phyloP scores from a whole-genome alignment of 2,888 invertebrate genomes.

The Laspeyria flexula region DNA sequence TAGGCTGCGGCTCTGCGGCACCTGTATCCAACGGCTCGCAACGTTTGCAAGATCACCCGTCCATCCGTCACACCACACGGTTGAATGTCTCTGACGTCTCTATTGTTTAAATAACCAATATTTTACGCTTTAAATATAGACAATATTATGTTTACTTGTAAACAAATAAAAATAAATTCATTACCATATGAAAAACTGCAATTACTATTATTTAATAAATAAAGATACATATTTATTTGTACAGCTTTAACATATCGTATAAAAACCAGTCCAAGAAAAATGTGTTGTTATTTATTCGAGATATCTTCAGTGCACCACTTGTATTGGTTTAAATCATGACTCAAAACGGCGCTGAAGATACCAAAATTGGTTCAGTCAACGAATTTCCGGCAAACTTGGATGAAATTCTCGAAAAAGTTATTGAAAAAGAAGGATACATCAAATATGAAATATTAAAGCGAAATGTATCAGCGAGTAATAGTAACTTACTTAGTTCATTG shows the following conservation, averaged over 20 bases:
- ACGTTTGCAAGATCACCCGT: too few relatives aligned
- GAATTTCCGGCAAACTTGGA: slow-evolving; percentile 24
- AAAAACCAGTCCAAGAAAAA: background rate
- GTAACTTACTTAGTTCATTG: slow-evolving; percentile 55
- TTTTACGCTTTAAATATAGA: too few relatives aligned
- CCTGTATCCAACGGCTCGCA: too few relatives aligned
- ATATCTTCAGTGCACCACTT: background rate
- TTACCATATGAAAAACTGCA: too few relatives aligned
- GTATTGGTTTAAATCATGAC: background rate
- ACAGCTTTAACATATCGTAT: background rate
- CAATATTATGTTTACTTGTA: too few relatives aligned
- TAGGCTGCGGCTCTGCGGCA: too few relatives aligned
- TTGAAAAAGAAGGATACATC: slow-evolving; percentile 21
- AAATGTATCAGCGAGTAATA: slow-evolving; percentile 50
- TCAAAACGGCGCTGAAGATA: background rate
- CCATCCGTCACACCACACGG: too few relatives aligned
- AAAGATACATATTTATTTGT: too few relatives aligned
- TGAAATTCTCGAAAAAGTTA: slow-evolving; percentile 30
- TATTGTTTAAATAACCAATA: too few relatives aligned
- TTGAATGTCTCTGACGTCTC: too few relatives aligned
- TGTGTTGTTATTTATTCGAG: background rate
- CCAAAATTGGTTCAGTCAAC: background rate
- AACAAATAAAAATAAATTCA: too few relatives aligned
- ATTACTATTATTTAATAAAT: too few relatives aligned
- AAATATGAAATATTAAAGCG: slow-evolving; percentile 15